These are phyloP conservation scores for Sesamia nonagrioides DNA, from an alignment of 1,140 invertebrate genomes.

Conservation along the genomic window DNA sequence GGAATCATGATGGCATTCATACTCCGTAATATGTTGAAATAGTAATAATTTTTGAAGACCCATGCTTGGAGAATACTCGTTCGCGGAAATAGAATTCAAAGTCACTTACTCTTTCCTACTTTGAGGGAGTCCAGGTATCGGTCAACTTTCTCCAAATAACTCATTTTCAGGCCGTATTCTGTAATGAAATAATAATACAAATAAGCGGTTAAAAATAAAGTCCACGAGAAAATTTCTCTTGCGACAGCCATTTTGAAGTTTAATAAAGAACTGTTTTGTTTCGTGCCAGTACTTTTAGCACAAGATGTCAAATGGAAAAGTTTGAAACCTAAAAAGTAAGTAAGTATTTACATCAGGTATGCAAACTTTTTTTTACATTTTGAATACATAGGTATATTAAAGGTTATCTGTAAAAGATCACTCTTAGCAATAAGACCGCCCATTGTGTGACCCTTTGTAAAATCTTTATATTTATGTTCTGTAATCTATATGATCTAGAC, in stretches of 20 bases:
- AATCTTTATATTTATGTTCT: too few relatives aligned
- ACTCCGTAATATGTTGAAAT: too few relatives aligned
- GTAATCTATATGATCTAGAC: too few relatives aligned
- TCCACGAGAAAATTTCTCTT: conserved; percentile 8
- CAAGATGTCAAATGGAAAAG: conserved; percentile 4
- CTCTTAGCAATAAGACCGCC: too few relatives aligned
- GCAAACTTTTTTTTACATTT: background rate
- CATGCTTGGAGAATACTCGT: too few relatives aligned
- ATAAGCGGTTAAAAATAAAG: conserved; percentile 38
- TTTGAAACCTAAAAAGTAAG: background rate
- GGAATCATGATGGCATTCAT: too few relatives aligned
- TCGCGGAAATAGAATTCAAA: background rate
- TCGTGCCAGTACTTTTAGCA: conserved; percentile 12
- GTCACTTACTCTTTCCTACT: conserved; percentile 82
- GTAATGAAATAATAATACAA: conserved; percentile 56
- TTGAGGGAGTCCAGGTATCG: conserved; percentile 80
- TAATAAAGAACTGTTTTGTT: background rate
- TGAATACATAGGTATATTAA: too few relatives aligned
- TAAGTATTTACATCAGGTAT: too few relatives aligned
- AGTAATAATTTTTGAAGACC: too few relatives aligned
- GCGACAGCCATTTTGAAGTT: conserved; percentile 24
- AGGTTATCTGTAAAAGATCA: too few relatives aligned
- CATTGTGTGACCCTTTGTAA: too few relatives aligned
- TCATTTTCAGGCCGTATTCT: conserved; percentile 71
- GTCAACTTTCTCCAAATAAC: conserved; percentile 81